Evolutionary conservation across 2,113 vertebrate genomes (phyloP), one percentile per base, ranked within the genome.

Genomic region (Hippocampus abdominalis): DNA sequence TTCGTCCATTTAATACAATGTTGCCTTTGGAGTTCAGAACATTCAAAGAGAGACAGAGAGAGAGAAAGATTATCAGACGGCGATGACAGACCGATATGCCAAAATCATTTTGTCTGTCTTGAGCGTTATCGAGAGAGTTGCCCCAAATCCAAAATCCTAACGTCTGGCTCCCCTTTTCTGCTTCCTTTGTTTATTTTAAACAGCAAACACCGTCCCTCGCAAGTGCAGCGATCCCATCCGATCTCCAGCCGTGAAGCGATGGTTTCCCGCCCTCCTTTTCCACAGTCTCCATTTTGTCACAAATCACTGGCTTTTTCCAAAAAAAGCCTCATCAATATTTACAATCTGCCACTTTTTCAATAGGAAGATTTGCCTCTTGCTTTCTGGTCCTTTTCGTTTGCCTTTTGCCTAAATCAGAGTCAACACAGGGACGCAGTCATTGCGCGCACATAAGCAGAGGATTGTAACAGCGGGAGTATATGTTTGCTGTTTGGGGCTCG

Each of bases 401-500:
- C 69, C 82, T 86, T 74, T 74, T 66, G 72, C 70, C 36, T 64
- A 66, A 83, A 80, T 81, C 76, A 81, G 65, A 86, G 75, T 80
- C 78, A 85, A 78, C 71, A 79, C 71, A 77, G 76, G 84, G 79
- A 85, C 75, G 49, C 81, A 84, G 86, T 85, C 86, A 88, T 79
- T 81, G 81, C 62, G 40, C 86, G 80, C n/a, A 63, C 85, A 77
- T 75, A 73, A 77, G 63, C 81, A 68, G 60, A 84, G 78, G 82
- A 87, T 79, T 81, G 80, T 80, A 87, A 88, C 86, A 86, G 87
- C 79, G 69, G 76, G 84, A 65, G 87, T 88, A 90, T 89, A 87
- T 86, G 89, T 90, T 90, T 89, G 81, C 85, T 84, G 84, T 88
- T 87, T 87, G 80, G 80, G 80, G 72, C 80, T 85, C 72, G 79